Evolutionary conservation across 2,797 vertebrate species (phyloP), one percentile per base, ranked within the genome.

Genomic region (Podarcis lilfordi): DNA sequence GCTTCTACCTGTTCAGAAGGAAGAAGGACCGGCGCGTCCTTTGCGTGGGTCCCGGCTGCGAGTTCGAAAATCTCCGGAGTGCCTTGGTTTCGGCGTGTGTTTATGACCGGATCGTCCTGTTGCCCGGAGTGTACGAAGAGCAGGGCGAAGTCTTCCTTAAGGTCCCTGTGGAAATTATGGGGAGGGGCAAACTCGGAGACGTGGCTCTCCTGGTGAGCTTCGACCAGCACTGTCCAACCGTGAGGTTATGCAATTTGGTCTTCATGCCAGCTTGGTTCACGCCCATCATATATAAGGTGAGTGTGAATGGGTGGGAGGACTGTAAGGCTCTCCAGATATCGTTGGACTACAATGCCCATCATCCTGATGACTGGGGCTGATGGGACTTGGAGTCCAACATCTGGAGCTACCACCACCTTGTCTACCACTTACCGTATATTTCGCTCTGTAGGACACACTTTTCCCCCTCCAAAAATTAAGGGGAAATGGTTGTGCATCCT

Each of bases 261-360:
- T 97, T 98, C 88, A 98, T 99, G 98, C 98, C 98, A 0, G 97
- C 98, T 13, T 98, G 98, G 98, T 98, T 98, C 96, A 98, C 98
- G 29, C 98, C 98, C 0, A 96, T 99, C 81, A 97, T 99, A 88
- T 99, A 98, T 95, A 98, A 99, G 98, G 98, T 99, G 91, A 94
- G 96, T 94, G 9, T 69, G 35, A 13, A 74, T 59, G 27, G 0
- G 4, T 4, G 1, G 19, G 75, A 37, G 19, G 45, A 3, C 50
- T 4, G 50, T 55, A 55, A 10, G 50, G 50, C 21, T 2, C 61
- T 23, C 61, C 61, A 19, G 61, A 64, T 8, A 23, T 23, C 7
- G 1, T 23, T 64, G 61, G 61, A 23, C 61, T 64, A 64, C 21
- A 23, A 23, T 0, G 23, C 61, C 61, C 61, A 64, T 64, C 61